Base-by-base conservation (phyloP, 2,113 vertebrate genomes). In the Hippoglossus stenolepis region DNA sequence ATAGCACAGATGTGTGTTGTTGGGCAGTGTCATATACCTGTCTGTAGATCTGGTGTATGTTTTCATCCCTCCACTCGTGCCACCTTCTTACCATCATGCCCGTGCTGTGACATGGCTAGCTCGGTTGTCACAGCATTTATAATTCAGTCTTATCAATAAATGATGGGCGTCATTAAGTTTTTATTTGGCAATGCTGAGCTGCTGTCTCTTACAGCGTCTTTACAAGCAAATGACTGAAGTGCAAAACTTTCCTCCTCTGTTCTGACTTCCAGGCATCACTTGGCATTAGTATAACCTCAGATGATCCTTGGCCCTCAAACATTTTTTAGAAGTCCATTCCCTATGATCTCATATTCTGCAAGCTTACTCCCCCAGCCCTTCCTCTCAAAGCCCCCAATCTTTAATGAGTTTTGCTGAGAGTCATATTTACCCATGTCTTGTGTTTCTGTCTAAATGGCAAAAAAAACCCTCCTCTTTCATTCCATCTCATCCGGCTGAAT, bases 131-230 rank as follows among this genome's bases (percentile, higher is more conserved):
- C 58, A 2, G 49, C 85, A 93, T 94, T 89, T 83, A 93, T 85
- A 90, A 93, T 94, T 93, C 83, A 92, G 79, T 35, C 73, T 58
- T 81, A 84, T 93, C 79, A 91, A 93, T 93, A 91, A 93, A 87
- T 87, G 59, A 93, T 91, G 78, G 28, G 11, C 35, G 47, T 10
- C 89, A 92, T 93, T 89, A 92, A 91, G 81, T 84, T 94, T 94
- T 93, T 61, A 93, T 93, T 74, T 10, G 75, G 79, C 68, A 77
- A 87, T 88, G 91, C 88, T 76, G 79, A 11, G 71, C 79, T 68
- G 81, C 85, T 74, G 85, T 89, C 87, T 88, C 79, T 76, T 43
- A 49, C 69, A 90, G 80, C 82, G 79, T 82, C 82, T 91, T 87
- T 90, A 90, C 85, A 87, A 89, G 86, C 75, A 17, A 75, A 72